phyloP scores from a whole-genome alignment of 1,140 invertebrate species.

The Lepidurus apus region DNA sequence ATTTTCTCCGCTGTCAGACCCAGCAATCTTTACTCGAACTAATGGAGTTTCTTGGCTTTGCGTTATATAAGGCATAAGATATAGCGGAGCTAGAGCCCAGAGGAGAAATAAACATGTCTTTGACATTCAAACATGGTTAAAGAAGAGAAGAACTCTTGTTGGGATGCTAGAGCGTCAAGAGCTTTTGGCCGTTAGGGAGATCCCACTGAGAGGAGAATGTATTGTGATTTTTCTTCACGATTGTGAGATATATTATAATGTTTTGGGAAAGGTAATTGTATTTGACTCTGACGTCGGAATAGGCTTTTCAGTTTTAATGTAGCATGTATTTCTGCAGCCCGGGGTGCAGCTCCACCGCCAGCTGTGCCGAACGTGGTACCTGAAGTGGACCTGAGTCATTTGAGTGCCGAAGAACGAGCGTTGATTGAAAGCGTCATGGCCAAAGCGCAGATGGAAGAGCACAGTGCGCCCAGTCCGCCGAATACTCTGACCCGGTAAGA shows the following conservation, averaged over 20 bases:
- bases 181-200: background rate
- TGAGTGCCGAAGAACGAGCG: conserved; percentile 55
- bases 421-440: conserved; percentile 59
- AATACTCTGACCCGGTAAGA: background rate
- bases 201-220: background rate
- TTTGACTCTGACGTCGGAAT: background rate
- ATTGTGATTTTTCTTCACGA: background rate
- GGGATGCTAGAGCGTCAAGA: background rate
- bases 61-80: background rate
- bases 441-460: conserved; percentile 50
- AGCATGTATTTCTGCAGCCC: background rate
- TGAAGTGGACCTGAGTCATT: conserved; percentile 56
- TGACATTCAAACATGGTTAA: background rate
- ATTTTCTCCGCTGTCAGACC: conserved; percentile 10
- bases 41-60: background rate
- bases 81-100: background rate
- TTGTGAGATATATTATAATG: background rate
- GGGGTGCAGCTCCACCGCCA: conserved; percentile 13
- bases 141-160: background rate
- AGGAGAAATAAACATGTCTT: background rate
- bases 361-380: conserved; percentile 41
- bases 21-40: background rate
- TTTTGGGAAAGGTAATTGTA: background rate
- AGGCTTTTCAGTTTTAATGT: background rate
- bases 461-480: background rate